phyloP scores from a whole-genome alignment of 2,888 invertebrate genomes.

The Meloe dianella region DNA sequence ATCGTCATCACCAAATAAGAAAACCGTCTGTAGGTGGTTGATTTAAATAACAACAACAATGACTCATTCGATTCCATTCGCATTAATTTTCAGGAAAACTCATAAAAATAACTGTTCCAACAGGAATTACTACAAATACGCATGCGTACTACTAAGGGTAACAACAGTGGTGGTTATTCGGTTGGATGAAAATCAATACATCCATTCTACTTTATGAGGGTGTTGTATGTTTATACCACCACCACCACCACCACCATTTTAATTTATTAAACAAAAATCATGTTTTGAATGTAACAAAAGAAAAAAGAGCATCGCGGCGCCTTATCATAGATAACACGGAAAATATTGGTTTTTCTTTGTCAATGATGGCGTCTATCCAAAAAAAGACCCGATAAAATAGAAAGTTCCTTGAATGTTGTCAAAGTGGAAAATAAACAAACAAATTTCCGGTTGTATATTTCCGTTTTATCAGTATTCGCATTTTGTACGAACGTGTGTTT shows the following conservation, averaged over 20 bases:
- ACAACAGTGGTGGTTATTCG: conserved; percentile 16
- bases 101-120: no score
- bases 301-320: not conserved
- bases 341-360: no score
- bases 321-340: no score
- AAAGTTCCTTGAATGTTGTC: no score
- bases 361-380: no score
- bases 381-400: no score
- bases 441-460: not conserved
- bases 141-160: conserved; percentile 22
- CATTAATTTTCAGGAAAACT: not conserved
- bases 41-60: not conserved
- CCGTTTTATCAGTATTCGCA: not conserved
- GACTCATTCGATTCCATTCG: not conserved
- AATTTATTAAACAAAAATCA: not conserved
- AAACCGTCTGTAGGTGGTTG: not conserved
- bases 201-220: conserved; percentile 12
- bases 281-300: not conserved
- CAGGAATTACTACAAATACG: conserved; percentile 13
- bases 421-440: not conserved
- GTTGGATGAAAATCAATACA: conserved; percentile 29
- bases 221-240: conserved; percentile 21
- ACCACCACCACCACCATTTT: not conserved
- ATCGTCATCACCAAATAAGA: not conserved
- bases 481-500: not conserved